Base-by-base conservation (phyloP, 2,113 vertebrate genomes). In the Alethe castanea region DNA sequence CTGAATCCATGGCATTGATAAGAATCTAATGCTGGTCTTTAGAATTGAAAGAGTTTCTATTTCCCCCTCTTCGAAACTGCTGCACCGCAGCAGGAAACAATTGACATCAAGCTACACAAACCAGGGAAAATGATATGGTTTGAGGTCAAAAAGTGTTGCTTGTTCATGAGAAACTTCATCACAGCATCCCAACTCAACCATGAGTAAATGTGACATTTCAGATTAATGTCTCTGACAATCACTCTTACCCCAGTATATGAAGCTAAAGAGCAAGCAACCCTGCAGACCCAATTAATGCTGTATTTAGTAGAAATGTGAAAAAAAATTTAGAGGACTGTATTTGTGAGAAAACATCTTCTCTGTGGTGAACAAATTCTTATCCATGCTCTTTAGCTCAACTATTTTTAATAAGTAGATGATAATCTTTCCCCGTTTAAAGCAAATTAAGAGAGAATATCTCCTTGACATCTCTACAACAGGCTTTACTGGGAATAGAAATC, bases 361-460 rank as follows among this genome's bases (percentile, higher is more conserved):
- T 72, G 14, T 8, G 54, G 38, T 25, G 56, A 93, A 48, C 35
- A 70, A 8, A 87, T 93, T 59, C 84, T 95, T 59, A 86, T 47
- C 70, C 4, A 14, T 42, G 52, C 19, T 90, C 78, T 66, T 79
- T 28, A 28, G 54, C 59, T 72, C 71, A 82, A 82, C 74, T 93
- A 52, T 91, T 91, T 95, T 94, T 86, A 94, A 90, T 88, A 94
- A 80, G 50, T 47, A 64, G 66, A 91, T 92, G 92, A 96, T 90
- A 79, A 62, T 93, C 60, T 79, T 81, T 78, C 74, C 40, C 71
- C 64, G 67, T 92, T 96, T 93, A 88, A 90, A 90, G 42, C 61
- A 95, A 91, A 95, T 93, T 80, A 90, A 88, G 44, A 94, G 33
- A 85, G 61, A 95, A 8, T 91, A 86, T 70, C 33, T 90, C 81